Evolutionary conservation across 2,797 vertebrate genomes (phyloP).

Genomic region (Microctenopoma steveboyesi): DNA sequence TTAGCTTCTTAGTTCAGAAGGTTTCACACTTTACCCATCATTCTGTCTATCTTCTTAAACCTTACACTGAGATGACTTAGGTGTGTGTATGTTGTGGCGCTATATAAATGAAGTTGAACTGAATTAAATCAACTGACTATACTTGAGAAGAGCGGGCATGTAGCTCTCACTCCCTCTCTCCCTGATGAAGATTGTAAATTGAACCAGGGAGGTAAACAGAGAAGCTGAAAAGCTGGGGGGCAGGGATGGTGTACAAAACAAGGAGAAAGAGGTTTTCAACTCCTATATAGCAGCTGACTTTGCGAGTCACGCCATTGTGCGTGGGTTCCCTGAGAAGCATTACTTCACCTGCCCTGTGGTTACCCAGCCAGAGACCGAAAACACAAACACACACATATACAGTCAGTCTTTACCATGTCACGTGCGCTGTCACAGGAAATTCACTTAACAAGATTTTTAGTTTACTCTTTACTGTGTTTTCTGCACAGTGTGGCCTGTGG

Average conservation of each 20-base stretch:
- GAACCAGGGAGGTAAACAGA: slow-evolving; percentile 48
- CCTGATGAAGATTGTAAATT: slow-evolving; percentile 30
- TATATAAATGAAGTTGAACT: too few species aligned
- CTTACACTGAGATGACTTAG: too few species aligned
- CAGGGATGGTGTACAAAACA: slow-evolving; percentile 37
- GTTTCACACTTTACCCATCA: slow-evolving; percentile 44
- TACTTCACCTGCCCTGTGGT: slow-evolving; percentile 68
- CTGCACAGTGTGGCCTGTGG: too few species aligned
- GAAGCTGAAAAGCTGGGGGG: slow-evolving; percentile 50
- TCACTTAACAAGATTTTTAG: neutral
- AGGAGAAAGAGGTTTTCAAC: slow-evolving; percentile 64
- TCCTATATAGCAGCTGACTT: slow-evolving; percentile 71
- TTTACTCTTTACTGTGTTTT: too few species aligned
- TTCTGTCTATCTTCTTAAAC: too few species aligned
- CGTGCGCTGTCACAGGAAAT: neutral
- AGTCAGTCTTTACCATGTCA: slow-evolving; percentile 5
- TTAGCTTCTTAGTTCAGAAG: slow-evolving; percentile 48
- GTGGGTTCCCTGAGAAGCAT: slow-evolving; percentile 56
- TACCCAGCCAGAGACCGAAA: slow-evolving; percentile 30
- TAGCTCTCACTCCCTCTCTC: slow-evolving; percentile 12
- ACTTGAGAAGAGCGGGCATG: slow-evolving; percentile 1
- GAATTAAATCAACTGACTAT: too few species aligned
- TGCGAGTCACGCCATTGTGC: slow-evolving; percentile 68
- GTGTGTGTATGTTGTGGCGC: too few species aligned
- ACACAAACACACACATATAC: slow-evolving; percentile 24